A percentile compares a stretch with the other conserved stretches of the same genome.
Conservation (phyloP, 2,797 vertebrate genomes). For the Chromobotia macracanthus region DNA sequence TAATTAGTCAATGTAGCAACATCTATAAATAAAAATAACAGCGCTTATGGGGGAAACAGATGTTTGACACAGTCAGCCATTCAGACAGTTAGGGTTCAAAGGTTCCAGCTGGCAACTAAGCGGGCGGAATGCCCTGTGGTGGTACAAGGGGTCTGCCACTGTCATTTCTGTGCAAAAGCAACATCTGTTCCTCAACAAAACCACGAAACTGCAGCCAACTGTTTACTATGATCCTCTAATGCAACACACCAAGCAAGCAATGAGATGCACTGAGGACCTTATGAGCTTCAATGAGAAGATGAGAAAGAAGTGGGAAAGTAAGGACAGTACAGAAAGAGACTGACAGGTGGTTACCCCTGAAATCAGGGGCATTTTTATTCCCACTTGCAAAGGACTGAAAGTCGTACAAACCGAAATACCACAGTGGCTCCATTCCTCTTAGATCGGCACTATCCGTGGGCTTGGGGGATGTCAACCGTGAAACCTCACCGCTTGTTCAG, state of each 20-base stretch:
- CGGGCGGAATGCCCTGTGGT: constrained; percentile 43
- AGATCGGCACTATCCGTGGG: background rate
- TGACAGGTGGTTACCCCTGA: constrained; percentile 1
- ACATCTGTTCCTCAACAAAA: constrained; percentile 58
- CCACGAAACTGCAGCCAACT: constrained; percentile 49
- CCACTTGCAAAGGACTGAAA: constrained; percentile 30
- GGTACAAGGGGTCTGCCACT: constrained; percentile 51
- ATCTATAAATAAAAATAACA: constrained; percentile 40
- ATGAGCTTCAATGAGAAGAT: background rate
- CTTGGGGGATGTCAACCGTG: constrained; percentile 5
- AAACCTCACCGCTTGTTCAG: constrained; percentile 21
- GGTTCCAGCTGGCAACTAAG: constrained; percentile 36
- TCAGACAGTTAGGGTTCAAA: constrained; percentile 42
- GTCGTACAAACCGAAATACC: constrained; percentile 19
- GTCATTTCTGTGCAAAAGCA: constrained; percentile 54
- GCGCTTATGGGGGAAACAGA: constrained; percentile 38
- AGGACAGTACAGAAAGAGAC: background rate
- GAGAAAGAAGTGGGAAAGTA: background rate
- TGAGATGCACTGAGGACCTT: background rate
- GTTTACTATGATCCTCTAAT: constrained; percentile 44
- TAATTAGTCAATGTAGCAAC: constrained; percentile 28
- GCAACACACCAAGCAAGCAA: constrained; percentile 8
- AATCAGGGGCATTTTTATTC: constrained; percentile 25
- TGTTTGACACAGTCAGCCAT: constrained; percentile 45
- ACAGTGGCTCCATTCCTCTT: background rate